These are phyloP conservation scores for Nebria salina DNA, from an alignment of 2,888 invertebrate genomes.

Conservation along the genomic window DNA sequence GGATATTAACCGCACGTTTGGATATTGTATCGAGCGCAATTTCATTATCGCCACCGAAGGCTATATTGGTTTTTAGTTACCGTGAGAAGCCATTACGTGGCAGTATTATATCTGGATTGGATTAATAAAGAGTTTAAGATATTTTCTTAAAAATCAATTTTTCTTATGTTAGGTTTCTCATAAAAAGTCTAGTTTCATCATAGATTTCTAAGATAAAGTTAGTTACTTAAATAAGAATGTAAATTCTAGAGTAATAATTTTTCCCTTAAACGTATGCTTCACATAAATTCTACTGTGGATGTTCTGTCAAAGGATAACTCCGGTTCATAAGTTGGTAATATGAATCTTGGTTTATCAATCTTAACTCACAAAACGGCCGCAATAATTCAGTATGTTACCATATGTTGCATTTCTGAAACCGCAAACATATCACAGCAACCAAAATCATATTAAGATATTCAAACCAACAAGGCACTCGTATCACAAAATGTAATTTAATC, in stretches of 20 bases:
- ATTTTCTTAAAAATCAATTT: too few relatives aligned
- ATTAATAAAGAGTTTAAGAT: neutral
- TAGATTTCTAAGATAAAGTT: too few relatives aligned
- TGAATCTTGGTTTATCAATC: too few relatives aligned
- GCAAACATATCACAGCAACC: neutral
- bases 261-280: too few relatives aligned
- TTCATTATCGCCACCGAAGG: neutral
- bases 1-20: neutral
- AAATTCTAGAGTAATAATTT: too few relatives aligned
- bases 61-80: neutral
- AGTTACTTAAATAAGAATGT: too few relatives aligned
- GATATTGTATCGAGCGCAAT: neutral
- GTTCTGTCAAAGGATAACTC: too few relatives aligned
- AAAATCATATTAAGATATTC: neutral
- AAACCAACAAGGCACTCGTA: neutral
- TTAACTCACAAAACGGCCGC: neutral
- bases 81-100: neutral
- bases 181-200: too few relatives aligned
- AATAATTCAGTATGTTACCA: neutral
- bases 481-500: neutral
- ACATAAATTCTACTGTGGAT: too few relatives aligned
- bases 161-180: too few relatives aligned
- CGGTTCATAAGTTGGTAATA: too few relatives aligned
- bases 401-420: neutral
- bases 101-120: neutral